phyloP scores from a whole-genome alignment of 2,113 vertebrate species.

The Chaetodon trifascialis region DNA sequence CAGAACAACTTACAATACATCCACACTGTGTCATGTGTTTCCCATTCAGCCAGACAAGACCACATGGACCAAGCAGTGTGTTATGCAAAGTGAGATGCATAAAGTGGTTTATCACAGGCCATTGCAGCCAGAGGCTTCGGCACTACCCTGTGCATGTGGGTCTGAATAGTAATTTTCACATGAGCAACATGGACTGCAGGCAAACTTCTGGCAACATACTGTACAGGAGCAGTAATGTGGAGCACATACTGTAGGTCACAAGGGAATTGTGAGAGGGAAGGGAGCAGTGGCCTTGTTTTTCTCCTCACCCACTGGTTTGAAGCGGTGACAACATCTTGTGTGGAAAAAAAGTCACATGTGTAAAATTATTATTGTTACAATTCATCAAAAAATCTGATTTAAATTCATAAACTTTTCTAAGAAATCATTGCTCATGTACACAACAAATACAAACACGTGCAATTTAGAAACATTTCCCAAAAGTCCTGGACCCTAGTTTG shows the following conservation, averaged over 20 bases:
- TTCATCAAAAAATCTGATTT: constrained; percentile 4
- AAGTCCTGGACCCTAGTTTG: neutral
- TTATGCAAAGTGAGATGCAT: constrained; percentile 5
- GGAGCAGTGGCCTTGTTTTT: constrained; percentile 23
- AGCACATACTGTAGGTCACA: constrained; percentile 14
- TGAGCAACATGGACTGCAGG: neutral
- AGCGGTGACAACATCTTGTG: neutral
- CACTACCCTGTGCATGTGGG: neutral
- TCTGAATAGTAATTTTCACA: constrained; percentile 7
- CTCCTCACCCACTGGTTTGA: neutral
- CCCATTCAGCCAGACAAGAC: neutral
- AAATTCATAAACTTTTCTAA: neutral
- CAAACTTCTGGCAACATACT: too few relatives aligned
- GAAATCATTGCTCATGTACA: neutral
- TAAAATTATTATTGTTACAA: constrained; percentile 16
- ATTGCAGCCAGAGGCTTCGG: constrained; percentile 2
- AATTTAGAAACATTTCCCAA: neutral
- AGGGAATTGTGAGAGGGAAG: neutral
- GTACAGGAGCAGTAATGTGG: neutral
- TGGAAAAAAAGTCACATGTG: neutral
- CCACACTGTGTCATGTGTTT: constrained; percentile 14
- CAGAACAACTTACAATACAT: neutral
- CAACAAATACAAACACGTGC: neutral
- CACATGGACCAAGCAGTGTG: constrained; percentile 8
- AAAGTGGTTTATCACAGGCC: constrained; percentile 13